phyloP scores from a whole-genome alignment of 92 coral and sea anemone species.

The Desmophyllum pertusum region DNA sequence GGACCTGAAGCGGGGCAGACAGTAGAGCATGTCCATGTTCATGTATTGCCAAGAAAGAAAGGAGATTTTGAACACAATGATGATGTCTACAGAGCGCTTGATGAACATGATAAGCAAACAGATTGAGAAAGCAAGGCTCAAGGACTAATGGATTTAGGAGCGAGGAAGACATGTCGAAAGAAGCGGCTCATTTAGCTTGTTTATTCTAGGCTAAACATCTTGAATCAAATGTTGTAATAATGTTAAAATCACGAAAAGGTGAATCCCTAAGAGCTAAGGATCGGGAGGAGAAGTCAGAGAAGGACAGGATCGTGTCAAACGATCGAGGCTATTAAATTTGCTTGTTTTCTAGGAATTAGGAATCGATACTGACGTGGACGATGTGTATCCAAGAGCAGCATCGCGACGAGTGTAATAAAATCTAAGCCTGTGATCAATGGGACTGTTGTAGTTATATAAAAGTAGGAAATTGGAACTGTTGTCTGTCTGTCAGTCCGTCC shows the following conservation, averaged over 20 bases:
- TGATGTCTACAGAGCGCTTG: constrained; percentile 87
- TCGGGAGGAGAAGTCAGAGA: background rate
- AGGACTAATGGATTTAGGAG: constrained; percentile 61
- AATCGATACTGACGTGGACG: background rate
- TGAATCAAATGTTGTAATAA: background rate
- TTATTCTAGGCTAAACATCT: constrained; percentile 11
- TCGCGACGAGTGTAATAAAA: no score
- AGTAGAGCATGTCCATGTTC: constrained; percentile 94
- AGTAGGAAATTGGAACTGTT: background rate
- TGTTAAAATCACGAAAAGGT: background rate
- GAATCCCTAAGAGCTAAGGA: background rate
- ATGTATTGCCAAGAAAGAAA: constrained; percentile 86
- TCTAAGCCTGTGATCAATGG: no score
- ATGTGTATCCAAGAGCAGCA: background rate
- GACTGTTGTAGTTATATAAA: no score
- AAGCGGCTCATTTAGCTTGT: constrained; percentile 73
- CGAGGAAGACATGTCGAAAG: constrained; percentile 89
- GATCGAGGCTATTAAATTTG: no score
- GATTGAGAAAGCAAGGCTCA: background rate
- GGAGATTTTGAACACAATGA: constrained; percentile 93
- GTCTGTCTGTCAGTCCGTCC: background rate
- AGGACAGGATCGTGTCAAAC: no score
- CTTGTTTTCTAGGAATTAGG: no score
- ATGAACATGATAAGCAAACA: constrained; percentile 85
- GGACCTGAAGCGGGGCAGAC: constrained; percentile 99